phyloP scores from a whole-genome alignment of 2,113 vertebrate species.

The Penelope pileata region DNA sequence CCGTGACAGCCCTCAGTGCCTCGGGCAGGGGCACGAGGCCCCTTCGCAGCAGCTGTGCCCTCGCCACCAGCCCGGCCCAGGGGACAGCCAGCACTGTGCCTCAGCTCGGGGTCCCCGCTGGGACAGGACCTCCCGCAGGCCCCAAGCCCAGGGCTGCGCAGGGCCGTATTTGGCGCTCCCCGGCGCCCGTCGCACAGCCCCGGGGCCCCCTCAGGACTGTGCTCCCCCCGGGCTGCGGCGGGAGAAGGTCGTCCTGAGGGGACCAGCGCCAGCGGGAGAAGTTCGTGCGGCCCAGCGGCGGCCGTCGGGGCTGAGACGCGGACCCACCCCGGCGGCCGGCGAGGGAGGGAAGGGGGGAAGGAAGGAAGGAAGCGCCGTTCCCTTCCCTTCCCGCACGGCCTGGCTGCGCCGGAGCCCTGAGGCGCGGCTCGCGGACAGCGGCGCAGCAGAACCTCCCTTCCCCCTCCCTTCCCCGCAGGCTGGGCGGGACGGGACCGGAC shows the following conservation, averaged over 20 bases:
- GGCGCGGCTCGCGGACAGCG: no score
- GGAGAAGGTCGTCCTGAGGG: background rate
- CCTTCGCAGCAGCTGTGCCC: background rate
- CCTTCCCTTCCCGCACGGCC: background rate
- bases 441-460: no score
- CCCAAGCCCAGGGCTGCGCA: background rate
- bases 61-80: background rate
- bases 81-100: background rate
- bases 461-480: no score
- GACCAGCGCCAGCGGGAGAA: background rate
- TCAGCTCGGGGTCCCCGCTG: background rate
- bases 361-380: background rate
- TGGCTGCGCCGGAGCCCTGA: background rate
- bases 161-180: background rate
- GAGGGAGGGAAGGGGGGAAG: background rate
- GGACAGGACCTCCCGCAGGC: background rate
- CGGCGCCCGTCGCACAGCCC: background rate
- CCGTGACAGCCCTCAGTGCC: no score
- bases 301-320: background rate
- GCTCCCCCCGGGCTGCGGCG: rapidly evolving
- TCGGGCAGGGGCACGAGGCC: no score
- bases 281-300: no score
- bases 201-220: rapidly evolving
- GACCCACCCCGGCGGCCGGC: background rate
- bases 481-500: no score